phyloP scores from a whole-genome alignment of 2,797 vertebrate genomes.

The Poecilia gillii region DNA sequence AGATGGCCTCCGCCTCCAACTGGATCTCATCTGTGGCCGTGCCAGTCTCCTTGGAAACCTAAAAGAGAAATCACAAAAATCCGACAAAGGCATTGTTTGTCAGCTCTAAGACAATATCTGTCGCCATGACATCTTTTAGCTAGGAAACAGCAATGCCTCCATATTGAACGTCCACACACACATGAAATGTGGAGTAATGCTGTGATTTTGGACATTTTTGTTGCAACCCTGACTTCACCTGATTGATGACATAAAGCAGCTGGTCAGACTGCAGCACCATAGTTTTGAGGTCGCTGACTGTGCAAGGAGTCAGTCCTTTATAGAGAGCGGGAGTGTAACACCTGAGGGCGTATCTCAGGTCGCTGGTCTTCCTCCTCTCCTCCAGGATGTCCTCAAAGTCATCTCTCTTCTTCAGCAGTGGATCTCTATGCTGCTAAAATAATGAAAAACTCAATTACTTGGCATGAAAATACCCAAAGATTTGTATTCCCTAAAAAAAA shows the following conservation, averaged over 20 bases:
- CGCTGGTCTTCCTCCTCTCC: constrained; percentile 90
- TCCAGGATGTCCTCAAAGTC: constrained; percentile 97
- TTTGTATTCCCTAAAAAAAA: too few species aligned
- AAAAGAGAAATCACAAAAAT: background rate
- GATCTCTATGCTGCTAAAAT: constrained; percentile 78
- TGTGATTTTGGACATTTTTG: background rate
- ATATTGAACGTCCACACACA: background rate
- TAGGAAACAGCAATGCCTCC: too few species aligned
- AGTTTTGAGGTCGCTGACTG: constrained; percentile 82
- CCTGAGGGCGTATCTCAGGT: constrained; percentile 91
- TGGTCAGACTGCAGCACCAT: constrained; percentile 89
- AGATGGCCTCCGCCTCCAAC: constrained; percentile 86
- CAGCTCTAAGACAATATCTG: background rate
- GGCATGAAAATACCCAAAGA: background rate
- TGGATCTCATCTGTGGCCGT: constrained; percentile 80
- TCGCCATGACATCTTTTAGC: background rate
- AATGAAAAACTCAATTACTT: background rate
- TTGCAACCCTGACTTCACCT: constrained; percentile 78
- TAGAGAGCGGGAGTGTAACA: constrained; percentile 91
- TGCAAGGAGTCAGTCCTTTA: constrained; percentile 86
- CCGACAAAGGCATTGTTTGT: too few species aligned
- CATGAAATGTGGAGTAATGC: background rate
- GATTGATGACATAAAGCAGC: constrained; percentile 86
- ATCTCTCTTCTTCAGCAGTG: constrained; percentile 89
- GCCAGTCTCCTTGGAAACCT: constrained; percentile 88